phyloP scores from a whole-genome alignment of 2,113 vertebrate genomes.

The Choloepus hoffmanni region DNA sequence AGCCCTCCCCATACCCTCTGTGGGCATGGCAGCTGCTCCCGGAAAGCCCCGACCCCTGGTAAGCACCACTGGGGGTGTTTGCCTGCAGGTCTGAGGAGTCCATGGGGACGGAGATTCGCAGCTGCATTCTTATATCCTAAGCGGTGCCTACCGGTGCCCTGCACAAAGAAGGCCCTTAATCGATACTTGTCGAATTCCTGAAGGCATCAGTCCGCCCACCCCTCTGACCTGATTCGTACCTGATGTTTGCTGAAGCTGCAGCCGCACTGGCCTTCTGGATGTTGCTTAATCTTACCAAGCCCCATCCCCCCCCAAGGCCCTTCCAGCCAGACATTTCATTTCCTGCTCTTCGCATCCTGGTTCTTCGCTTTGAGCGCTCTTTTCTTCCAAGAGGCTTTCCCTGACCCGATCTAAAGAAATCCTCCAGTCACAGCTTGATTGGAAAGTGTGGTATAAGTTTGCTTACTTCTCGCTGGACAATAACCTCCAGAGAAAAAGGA shows the following conservation, averaged over 20 bases:
- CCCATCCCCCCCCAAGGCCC: not conserved
- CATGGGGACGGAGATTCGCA: not conserved
- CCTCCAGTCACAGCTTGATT: not conserved
- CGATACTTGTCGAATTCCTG: not conserved
- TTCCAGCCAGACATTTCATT: not conserved
- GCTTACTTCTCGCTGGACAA: not conserved
- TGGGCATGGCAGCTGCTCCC: not conserved
- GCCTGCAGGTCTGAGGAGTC: too few relatives aligned
- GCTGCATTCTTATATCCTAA: not conserved
- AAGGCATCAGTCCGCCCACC: not conserved
- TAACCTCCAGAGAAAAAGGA: not conserved
- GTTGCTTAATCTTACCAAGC: not conserved
- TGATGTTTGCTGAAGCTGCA: not conserved
- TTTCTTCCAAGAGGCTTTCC: not conserved
- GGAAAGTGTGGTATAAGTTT: not conserved
- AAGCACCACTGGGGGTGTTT: not conserved
- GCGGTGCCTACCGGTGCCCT: not conserved
- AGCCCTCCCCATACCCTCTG: not conserved
- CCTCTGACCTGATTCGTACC: not conserved
- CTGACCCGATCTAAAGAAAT: not conserved
- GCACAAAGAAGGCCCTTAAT: not conserved
- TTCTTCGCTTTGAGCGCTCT: not conserved
- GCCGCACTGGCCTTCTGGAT: not conserved
- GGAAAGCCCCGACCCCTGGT: not conserved
- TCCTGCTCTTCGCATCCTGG: not conserved